Conservation (phyloP, 2,888 invertebrate genomes). For the Cephus spinipes region DNA sequence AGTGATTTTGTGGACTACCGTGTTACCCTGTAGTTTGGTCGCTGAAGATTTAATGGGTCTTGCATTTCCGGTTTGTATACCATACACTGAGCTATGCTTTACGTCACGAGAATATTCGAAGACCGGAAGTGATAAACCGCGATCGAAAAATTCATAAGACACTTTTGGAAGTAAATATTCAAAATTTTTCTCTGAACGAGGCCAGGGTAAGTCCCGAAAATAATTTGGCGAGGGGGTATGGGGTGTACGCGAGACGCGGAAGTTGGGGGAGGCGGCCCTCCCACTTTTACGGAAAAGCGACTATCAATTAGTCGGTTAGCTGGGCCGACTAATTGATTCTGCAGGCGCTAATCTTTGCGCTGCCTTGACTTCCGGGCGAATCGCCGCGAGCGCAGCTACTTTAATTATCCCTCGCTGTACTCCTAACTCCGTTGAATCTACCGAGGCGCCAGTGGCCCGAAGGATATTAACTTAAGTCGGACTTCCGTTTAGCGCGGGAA, state of each 20-base stretch:
- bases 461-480: conserved; percentile 8
- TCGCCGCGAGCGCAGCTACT: conserved; percentile 23
- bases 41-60: background rate
- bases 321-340: conserved; percentile 58
- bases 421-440: background rate
- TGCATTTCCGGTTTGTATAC: background rate
- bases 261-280: too few species aligned
- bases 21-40: background rate
- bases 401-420: conserved; percentile 32
- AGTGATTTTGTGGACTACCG: too few species aligned
- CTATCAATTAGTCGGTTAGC: conserved; percentile 54
- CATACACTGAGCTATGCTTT: too few species aligned
- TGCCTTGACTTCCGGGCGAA: conserved; percentile 25
- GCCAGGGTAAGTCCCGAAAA: too few species aligned
- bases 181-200: accelerated
- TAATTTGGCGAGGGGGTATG: too few species aligned
- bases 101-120: too few species aligned
- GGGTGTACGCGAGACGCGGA: too few species aligned
- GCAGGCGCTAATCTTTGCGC: conserved; percentile 51
- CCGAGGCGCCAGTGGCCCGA: background rate
- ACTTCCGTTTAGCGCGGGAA: conserved; percentile 29
- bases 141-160: too few species aligned
- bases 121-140: too few species aligned
- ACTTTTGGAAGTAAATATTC: too few species aligned
- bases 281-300: too few species aligned